Conservation (phyloP, 1,140 invertebrate genomes). For the Reticulitermes speratus region DNA sequence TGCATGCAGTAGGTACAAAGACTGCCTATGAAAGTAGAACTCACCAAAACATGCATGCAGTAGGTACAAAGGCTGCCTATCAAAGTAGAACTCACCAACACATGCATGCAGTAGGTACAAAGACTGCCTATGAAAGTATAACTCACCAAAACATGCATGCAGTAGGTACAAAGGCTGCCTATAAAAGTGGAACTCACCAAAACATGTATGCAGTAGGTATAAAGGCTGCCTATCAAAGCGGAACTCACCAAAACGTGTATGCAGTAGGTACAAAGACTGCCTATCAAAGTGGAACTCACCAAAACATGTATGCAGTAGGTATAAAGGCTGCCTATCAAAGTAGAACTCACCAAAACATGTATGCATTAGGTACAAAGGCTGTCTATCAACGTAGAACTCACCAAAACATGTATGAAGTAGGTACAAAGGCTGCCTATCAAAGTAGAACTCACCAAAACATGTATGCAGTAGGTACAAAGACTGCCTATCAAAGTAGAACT, state of each 20-base stretch:
- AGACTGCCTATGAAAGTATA: conserved; percentile 61
- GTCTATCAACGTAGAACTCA: conserved; percentile 63
- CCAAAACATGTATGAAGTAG: conserved; percentile 66
- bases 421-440: conserved; percentile 61
- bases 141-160: conserved; percentile 65
- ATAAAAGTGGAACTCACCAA: conserved; percentile 67
- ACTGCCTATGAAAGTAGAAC: conserved; percentile 59
- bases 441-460: conserved; percentile 65
- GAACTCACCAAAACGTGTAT: conserved; percentile 65
- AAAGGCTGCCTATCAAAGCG: conserved; percentile 59
- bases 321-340: conserved; percentile 59
- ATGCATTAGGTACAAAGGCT: conserved; percentile 64
- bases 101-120: conserved; percentile 65
- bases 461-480: conserved; percentile 65
- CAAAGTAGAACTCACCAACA: conserved; percentile 63
- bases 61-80: conserved; percentile 63
- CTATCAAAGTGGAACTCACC: conserved; percentile 63
- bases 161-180: conserved; percentile 62
- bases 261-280: conserved; percentile 62
- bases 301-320: conserved; percentile 68
- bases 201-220: conserved; percentile 67
- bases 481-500: conserved; percentile 60
- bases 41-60: conserved; percentile 66
- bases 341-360: conserved; percentile 64
- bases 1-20: conserved; percentile 67